These are phyloP conservation scores for Harmothoe impar DNA, from an alignment of 2,888 invertebrate genomes.

Conservation along the genomic window DNA sequence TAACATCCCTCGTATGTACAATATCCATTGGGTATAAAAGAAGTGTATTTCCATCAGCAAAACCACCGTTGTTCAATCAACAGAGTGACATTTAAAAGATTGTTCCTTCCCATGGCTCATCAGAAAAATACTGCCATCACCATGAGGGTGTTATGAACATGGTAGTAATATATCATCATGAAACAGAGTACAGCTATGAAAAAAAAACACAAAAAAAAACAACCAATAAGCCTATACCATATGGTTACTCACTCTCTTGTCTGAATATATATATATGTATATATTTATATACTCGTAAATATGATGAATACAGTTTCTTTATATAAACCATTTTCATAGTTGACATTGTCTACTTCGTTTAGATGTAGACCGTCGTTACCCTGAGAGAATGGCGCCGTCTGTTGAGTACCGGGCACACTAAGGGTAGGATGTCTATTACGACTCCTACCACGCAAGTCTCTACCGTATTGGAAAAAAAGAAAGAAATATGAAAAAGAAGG, in stretches of 20 bases:
- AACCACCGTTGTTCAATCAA: background rate
- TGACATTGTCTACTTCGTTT: background rate
- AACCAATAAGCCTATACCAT: background rate
- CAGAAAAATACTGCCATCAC: constrained; percentile 38
- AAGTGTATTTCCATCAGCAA: background rate
- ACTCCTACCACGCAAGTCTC: background rate
- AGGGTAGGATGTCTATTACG: background rate
- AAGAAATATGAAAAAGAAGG: background rate
- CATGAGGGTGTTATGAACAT: background rate
- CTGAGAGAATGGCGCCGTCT: background rate
- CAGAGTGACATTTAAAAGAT: background rate
- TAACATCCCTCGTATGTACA: background rate
- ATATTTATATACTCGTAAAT: constrained; percentile 23
- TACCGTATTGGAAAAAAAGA: background rate
- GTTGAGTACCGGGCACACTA: background rate
- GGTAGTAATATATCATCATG: background rate
- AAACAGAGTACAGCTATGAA: constrained; percentile 9
- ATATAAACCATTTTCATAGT: constrained; percentile 4
- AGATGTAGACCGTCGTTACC: background rate
- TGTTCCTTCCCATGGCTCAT: background rate
- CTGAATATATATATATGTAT: constrained; percentile 14
- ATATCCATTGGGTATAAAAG: background rate
- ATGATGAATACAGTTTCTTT: background rate
- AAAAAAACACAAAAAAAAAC: background rate
- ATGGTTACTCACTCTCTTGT: background rate